Percentiles rank a stretch among this genome's conserved stretches.
Conservation (phyloP, 2,888 invertebrate genomes). For the Cordilura impudica region DNA sequence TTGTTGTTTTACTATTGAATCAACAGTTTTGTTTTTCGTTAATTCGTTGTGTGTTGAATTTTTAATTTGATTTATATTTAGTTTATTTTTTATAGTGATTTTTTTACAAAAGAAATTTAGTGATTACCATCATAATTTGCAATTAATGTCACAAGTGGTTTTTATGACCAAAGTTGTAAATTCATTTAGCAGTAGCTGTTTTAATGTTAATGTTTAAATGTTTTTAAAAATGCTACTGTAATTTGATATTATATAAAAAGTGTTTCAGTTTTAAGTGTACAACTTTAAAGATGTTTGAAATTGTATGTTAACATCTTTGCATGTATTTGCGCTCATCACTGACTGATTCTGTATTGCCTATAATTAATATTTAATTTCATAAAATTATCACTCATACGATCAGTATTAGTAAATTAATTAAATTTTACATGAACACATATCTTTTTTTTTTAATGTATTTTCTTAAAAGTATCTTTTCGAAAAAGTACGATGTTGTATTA, state of each 20-base stretch:
- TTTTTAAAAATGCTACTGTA: neutral
- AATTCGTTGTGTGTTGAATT: slow-evolving; percentile 60
- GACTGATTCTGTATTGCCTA: no score
- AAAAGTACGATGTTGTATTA: no score
- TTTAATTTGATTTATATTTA: slow-evolving; percentile 49
- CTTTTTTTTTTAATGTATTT: no score
- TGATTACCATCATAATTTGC: slow-evolving; percentile 63
- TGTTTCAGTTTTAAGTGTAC: no score
- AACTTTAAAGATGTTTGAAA: no score
- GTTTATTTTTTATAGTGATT: slow-evolving; percentile 5
- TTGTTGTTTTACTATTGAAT: neutral
- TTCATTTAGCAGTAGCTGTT: slow-evolving; percentile 19
- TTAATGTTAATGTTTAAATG: neutral
- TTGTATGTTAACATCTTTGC: no score
- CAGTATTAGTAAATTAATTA: no score
- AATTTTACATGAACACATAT: no score
- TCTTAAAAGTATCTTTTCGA: no score
- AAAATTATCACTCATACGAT: no score
- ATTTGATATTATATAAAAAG: neutral
- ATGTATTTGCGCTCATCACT: no score
- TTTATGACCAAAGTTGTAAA: slow-evolving; percentile 56
- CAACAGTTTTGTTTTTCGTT: slow-evolving; percentile 42
- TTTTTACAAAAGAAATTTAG: slow-evolving; percentile 53
- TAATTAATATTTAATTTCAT: no score
- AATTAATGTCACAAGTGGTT: slow-evolving; percentile 63